Base-by-base conservation (phyloP, 2,888 invertebrate genomes). In the Aspidiotus rigidus region DNA sequence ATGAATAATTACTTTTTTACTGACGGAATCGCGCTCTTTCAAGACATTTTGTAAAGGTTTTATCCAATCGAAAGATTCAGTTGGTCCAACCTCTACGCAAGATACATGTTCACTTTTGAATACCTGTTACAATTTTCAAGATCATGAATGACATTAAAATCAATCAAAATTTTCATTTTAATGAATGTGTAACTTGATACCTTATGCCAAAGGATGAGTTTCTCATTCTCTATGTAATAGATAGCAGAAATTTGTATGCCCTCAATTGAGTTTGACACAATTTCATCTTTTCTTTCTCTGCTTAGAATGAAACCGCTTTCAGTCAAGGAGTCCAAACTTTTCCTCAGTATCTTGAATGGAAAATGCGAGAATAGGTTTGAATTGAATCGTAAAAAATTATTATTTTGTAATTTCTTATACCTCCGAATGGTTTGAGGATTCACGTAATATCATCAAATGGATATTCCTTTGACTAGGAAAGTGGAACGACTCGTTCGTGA, bases 131-230 rank as follows among this genome's bases (percentile, higher is more conserved):
- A 28, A n/a, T n/a, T n/a, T n/a, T 28, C 28, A 28, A 28, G 5
- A 28, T 42, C 40, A n/a, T 62, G 7, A 28, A 28, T 28, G 28
- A 39, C 9, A 60, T 60, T 60, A 7, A 10, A 39, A 39, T 17
- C n/a, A 17, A 17, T 40, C 15, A 15, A 42, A 7, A 17, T 28
- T 15, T 7, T 40, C 2, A 42, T n/a, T 28, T 17, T 16, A 7
- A 6, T 7, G 42, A 40, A 9, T 28, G 2, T 28, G 1, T 28
- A 3, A 28, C 28, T 28, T 5, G 28, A 28, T 28, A 60, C 66
- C 17, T 66, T 66, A 39, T 60, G 66, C 66, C 66, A 66, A 15
- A 66, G 28, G 2, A 57, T 11, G 8, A 66, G 7, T 59, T 59
- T 66, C 49, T 44, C 66, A 16, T 57, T 28, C 11, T 60, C 13